Conservation (phyloP, 2,113 vertebrate species). For the Daubentonia madagascariensis region DNA sequence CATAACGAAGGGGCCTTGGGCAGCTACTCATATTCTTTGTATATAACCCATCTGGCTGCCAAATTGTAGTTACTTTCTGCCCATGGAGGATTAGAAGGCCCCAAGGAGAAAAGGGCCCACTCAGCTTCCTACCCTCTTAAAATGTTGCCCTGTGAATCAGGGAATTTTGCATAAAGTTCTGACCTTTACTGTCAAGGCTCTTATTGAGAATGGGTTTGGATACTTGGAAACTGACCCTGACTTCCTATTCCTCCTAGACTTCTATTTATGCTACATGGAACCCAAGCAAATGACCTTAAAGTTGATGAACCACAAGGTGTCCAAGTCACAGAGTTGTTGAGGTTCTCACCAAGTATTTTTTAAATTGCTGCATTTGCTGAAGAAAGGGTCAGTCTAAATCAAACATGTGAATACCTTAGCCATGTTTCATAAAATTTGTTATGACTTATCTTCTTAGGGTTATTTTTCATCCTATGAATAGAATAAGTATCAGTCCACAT, state of each 20-base stretch:
- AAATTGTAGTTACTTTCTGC: not conserved
- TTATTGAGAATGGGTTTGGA: not conserved
- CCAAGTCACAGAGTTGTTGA: not conserved
- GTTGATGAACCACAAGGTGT: not conserved
- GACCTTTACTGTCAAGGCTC: not conserved
- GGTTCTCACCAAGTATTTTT: not conserved
- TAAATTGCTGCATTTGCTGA: not conserved
- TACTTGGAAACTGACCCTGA: not conserved
- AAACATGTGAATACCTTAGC: not conserved
- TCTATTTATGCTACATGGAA: not conserved
- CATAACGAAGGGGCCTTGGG: not conserved
- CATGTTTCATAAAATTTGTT: not conserved
- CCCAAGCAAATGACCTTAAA: not conserved
- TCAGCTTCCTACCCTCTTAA: not conserved
- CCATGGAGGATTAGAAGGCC: not conserved
- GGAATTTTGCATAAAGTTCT: not conserved
- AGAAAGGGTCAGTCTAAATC: constrained; percentile 4
- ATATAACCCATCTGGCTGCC: not conserved
- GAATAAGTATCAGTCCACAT: not conserved
- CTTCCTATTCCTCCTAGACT: not conserved
- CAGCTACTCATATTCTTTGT: not conserved
- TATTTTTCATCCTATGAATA: not conserved
- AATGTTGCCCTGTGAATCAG: not conserved
- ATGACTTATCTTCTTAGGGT: not conserved
- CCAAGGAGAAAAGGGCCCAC: not conserved